Evolutionary conservation across 92 coral and sea anemone species (phyloP).

Genomic region (Montipora capitata): DNA sequence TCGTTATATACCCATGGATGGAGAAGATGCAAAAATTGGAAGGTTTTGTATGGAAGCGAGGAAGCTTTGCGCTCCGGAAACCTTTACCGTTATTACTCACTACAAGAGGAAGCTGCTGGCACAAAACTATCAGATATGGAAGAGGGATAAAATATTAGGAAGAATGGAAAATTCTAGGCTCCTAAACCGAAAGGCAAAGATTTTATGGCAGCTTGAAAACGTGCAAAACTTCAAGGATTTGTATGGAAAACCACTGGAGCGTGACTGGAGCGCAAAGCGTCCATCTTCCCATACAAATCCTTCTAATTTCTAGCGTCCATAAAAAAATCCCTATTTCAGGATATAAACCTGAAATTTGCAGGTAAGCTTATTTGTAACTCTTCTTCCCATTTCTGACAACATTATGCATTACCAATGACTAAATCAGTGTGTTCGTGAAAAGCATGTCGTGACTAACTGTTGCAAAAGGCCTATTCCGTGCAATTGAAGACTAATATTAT

Average conservation of each 20-base stretch:
- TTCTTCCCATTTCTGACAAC: conserved; percentile 16
- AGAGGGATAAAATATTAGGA: conserved; percentile 7
- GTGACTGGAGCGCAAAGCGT: conserved; percentile 8
- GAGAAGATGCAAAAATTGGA: no score
- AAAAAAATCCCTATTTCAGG: neutral
- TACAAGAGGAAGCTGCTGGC: neutral
- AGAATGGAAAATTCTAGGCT: conserved; percentile 5
- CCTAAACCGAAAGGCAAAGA: neutral
- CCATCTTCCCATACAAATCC: conserved; percentile 1
- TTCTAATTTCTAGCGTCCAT: conserved; percentile 5
- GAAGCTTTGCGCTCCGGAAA: no score
- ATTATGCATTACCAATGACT: neutral
- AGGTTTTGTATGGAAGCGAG: no score
- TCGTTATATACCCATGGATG: no score
- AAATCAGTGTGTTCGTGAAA: conserved; percentile 22
- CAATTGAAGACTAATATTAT: no score
- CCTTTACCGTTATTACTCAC: no score
- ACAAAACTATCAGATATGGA: neutral
- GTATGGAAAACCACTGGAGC: conserved; percentile 5
- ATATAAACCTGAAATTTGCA: conserved; percentile 15
- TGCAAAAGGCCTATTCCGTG: neutral
- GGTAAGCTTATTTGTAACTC: conserved; percentile 8
- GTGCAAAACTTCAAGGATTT: neutral
- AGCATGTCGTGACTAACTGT: neutral
- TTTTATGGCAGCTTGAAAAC: conserved; percentile 3